Percentiles rank a stretch among this genome's conserved stretches.
These are phyloP conservation scores for Lamellibrachia columna DNA, from an alignment of 2,888 invertebrate genomes.

Conservation along the genomic window DNA sequence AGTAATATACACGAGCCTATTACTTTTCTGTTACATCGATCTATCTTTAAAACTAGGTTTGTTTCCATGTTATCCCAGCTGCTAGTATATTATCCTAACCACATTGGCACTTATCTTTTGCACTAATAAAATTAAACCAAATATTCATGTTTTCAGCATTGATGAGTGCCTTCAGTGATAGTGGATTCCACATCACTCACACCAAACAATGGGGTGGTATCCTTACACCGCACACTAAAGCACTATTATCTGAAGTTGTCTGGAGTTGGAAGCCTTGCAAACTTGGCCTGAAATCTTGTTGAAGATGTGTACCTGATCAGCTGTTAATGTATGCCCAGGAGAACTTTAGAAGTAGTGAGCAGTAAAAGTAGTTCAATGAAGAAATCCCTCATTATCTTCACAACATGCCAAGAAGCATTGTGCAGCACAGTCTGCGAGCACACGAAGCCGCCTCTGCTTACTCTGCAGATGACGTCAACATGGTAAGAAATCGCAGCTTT, in stretches of 20 bases:
- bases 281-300: background rate
- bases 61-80: too few relatives aligned
- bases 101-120: background rate
- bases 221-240: constrained; percentile 21
- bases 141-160: constrained; percentile 22
- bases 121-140: background rate
- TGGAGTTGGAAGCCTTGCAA: background rate
- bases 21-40: too few relatives aligned
- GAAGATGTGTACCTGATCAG: background rate
- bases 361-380: background rate
- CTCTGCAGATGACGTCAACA: background rate
- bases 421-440: background rate
- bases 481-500: background rate
- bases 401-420: background rate
- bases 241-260: background rate
- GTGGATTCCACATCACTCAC: constrained; percentile 17
- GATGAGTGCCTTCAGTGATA: constrained; percentile 20
- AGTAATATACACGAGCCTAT: too few relatives aligned
- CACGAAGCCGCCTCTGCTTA: too few relatives aligned
- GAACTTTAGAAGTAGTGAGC: background rate
- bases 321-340: background rate
- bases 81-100: too few relatives aligned
- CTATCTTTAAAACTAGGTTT: too few relatives aligned
- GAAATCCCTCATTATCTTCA: constrained; percentile 7
- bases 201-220: constrained; percentile 26